These are phyloP conservation scores for Dimorphilus gyrociliatus DNA, from an alignment of 2,888 invertebrate species.

Conservation along the genomic window DNA sequence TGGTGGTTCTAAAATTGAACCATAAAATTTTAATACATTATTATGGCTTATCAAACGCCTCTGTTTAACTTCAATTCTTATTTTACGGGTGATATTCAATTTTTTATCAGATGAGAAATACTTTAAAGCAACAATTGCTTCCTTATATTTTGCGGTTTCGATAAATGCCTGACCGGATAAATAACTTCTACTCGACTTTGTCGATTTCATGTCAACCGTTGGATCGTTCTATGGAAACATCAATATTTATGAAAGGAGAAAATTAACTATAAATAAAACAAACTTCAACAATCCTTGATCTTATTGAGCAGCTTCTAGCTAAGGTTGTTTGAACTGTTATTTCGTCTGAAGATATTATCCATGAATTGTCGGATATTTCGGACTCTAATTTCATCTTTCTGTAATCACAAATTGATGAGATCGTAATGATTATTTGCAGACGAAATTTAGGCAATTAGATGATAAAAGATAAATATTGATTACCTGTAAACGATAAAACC, in stretches of 20 bases:
- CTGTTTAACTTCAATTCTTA: conserved; percentile 4
- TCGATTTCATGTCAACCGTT: no score
- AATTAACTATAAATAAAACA: no score
- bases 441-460: neutral
- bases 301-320: no score
- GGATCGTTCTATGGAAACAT: no score
- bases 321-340: conserved; percentile 7
- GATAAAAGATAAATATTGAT: neutral
- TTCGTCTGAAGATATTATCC: conserved; percentile 21
- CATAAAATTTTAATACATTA: conserved; percentile 65
- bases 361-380: conserved; percentile 20
- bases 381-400: conserved; percentile 19
- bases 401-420: neutral
- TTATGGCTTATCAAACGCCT: conserved; percentile 54
- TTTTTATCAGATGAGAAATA: neutral
- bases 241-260: no score
- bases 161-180: conserved; percentile 1
- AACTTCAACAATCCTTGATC: no score
- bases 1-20: conserved; percentile 61
- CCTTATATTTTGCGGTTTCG: neutral
- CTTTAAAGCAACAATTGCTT: neutral
- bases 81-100: neutral
- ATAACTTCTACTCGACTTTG: no score
- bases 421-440: neutral
- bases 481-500: conserved; percentile 6